Conservation (phyloP, 1,140 invertebrate genomes). For the Drosophila mayri region DNA sequence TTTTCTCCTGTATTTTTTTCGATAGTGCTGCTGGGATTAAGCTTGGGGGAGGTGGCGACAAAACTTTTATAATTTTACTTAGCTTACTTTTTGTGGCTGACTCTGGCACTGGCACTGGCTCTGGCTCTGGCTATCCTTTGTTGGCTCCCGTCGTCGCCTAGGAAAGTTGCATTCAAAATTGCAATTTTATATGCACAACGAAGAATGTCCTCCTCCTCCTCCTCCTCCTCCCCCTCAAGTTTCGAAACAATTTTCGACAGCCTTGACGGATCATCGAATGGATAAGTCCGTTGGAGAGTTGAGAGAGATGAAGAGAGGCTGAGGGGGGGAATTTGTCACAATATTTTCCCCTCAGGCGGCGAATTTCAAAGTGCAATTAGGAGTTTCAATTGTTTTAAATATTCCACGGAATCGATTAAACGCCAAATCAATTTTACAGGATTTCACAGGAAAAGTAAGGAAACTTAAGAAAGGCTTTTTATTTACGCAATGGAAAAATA, state of each 20-base stretch:
- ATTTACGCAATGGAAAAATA: neutral
- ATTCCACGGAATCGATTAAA: slow-evolving; percentile 6
- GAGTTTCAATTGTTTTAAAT: slow-evolving; percentile 17
- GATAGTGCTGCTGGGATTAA: neutral
- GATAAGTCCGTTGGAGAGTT: slow-evolving; percentile 2
- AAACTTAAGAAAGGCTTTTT: neutral
- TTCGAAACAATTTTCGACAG: slow-evolving; percentile 41
- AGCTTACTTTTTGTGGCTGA: slow-evolving; percentile 39
- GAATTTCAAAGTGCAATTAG: slow-evolving; percentile 20
- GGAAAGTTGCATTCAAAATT: slow-evolving; percentile 55
- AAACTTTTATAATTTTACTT: slow-evolving; percentile 69
- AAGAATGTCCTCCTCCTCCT: slow-evolving; percentile 8
- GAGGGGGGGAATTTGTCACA: slow-evolving; percentile 1
- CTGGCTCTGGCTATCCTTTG: slow-evolving; percentile 7
- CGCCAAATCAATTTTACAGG: slow-evolving; percentile 5
- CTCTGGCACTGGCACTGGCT: neutral
- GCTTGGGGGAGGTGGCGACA: slow-evolving; percentile 1
- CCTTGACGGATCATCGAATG: slow-evolving; percentile 30
- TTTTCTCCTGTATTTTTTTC: neutral
- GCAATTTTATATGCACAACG: slow-evolving; percentile 58
- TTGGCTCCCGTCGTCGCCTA: slow-evolving; percentile 15
- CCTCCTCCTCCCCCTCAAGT: slow-evolving; percentile 1
- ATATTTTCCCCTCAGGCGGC: neutral
- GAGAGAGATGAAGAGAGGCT: neutral
- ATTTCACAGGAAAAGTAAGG: neutral